Base-by-base conservation (phyloP, 2,888 invertebrate genomes). In the Drosophila mulleri region DNA sequence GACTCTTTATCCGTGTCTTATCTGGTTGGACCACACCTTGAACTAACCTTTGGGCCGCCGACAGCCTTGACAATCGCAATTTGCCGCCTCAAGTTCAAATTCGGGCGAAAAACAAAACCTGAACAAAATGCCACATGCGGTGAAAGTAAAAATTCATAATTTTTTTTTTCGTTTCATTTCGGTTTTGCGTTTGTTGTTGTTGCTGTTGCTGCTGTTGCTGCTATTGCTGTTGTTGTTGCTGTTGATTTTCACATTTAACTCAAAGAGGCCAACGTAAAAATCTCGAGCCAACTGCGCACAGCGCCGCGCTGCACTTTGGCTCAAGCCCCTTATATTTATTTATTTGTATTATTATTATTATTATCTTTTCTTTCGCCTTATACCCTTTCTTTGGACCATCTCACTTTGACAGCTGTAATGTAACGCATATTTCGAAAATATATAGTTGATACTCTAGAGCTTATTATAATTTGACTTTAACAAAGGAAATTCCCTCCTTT, bases 91-190 rank as follows among this genome's bases (percentile, higher is more conserved):
- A 69, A 73, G 73, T 88, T 84, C 88, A 89, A 83, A 88, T 83
- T 83, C 83, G 65, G 63, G 78, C 67, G 68, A 81, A 64, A 83
- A 80, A 67, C 37, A 64, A 88, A 68, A 88, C 83, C 76, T 82
- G 88, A 75, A 78, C 62, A 65, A 64, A 79, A 70, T 80, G 65
- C 87, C 89, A 75, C 91, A 84, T 90, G 91, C 78, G 90, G 91
- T 91, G 91, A 91, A 91, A 91, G 91, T 91, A 88, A 90, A 91
- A 88, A 90, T 90, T 90, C 89, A 91, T 91, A 89, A 88, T 84
- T 91, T 89, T 84, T 78, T 44, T 52, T 63, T 47, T 39, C 39
- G 39, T 39, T 39, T 39, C 8, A 39, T 39, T 41, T 41, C 2
- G n/a, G 23, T 26, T 56, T 66, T 32, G 44, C 42, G 37, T 5